These are phyloP conservation scores for Drosophila antonietae DNA, from an alignment of 2,888 invertebrate genomes.

Conservation along the genomic window DNA sequence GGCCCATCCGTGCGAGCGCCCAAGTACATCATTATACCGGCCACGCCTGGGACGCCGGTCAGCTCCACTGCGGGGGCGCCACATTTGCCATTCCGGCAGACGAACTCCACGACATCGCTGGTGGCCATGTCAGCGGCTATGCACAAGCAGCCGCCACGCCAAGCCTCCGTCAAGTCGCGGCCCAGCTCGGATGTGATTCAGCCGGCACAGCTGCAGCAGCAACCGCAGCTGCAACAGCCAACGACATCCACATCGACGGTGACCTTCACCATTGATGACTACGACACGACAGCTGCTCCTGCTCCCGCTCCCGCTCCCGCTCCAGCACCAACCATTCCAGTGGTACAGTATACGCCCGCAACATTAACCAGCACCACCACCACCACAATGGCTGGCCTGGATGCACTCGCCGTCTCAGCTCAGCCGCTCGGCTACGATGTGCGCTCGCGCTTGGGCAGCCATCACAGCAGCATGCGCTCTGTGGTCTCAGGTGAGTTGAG, in stretches of 20 bases:
- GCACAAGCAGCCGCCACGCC: slow-evolving; percentile 61
- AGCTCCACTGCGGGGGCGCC: slow-evolving; percentile 17
- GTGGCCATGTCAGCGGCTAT: slow-evolving; percentile 65
- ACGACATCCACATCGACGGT: slow-evolving; percentile 69
- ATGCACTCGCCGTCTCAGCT: slow-evolving; percentile 40
- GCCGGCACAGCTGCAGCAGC: slow-evolving; percentile 48
- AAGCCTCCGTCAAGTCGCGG: slow-evolving; percentile 59
- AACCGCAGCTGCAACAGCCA: slow-evolving; percentile 41
- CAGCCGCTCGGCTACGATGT: slow-evolving; percentile 68
- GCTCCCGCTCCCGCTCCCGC: slow-evolving; percentile 2
- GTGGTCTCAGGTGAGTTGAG: slow-evolving; percentile 82
- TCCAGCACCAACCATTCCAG: slow-evolving; percentile 22
- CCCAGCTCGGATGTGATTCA: slow-evolving; percentile 73
- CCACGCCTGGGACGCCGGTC: slow-evolving; percentile 68
- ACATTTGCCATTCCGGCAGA: slow-evolving; percentile 64
- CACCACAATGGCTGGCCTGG: slow-evolving; percentile 66
- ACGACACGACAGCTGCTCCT: slow-evolving; percentile 32
- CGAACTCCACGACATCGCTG: slow-evolving; percentile 74
- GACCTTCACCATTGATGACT: slow-evolving; percentile 72
- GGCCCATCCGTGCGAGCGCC: slow-evolving; percentile 79
- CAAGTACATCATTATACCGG: slow-evolving; percentile 83
- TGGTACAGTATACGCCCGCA: slow-evolving; percentile 47
- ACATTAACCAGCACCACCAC: slow-evolving; percentile 66
- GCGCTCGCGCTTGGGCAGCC: slow-evolving; percentile 77
- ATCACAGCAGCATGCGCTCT: slow-evolving; percentile 83